Base-by-base conservation (phyloP, 37 sponge, comb jelly and placozoan genomes). In the Amphimedon queenslandica region DNA sequence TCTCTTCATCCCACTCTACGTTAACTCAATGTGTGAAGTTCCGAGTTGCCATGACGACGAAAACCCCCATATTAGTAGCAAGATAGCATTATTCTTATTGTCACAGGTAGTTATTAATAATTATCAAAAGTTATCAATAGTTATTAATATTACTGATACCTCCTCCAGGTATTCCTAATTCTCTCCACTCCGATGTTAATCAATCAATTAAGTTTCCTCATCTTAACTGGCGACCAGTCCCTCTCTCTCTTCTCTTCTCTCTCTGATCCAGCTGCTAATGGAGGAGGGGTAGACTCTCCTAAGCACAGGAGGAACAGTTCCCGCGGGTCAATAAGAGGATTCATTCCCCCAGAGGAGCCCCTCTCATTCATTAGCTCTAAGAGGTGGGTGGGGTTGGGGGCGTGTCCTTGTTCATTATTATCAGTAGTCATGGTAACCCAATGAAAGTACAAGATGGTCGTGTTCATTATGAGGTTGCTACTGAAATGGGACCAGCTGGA, bases 1-100 rank as follows among this genome's bases (percentile, higher is more conserved):
- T 2, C 94, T 99, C 47, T 73, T 95, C 66, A 87, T 91, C 8
- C 99, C 99, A 39, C 89, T 99, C 64, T 99, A 99, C 69, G 83
- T 79, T 64, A 63, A 67, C 71, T 82, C 89, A 27, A 69, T 88
- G 34, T 58, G 61, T 23, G 71, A 75, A 37, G 38, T 58, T 6
- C 75, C 58, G 34, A 25, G 24, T 60, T 6, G 61, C 5, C 5
- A n/a, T 24, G 51, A 85, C 68, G 83, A 86, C 40, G 81, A 77
- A 40, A 78, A 63, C 30, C 88, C 91, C 40, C 77, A 70, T 31
- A 79, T 90, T 68, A 91, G 89, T 63, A 79, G 69, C 43, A 82
- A 66, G 11, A 56, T 89, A 32, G 85, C 96, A 4, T 81, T 92
- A 37, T 96, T 96, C 80, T 84, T 96, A 10, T 90, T 96, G 39